Evolutionary conservation across 2,113 vertebrate genomes (phyloP).

Genomic region (Trematocara variabile): DNA sequence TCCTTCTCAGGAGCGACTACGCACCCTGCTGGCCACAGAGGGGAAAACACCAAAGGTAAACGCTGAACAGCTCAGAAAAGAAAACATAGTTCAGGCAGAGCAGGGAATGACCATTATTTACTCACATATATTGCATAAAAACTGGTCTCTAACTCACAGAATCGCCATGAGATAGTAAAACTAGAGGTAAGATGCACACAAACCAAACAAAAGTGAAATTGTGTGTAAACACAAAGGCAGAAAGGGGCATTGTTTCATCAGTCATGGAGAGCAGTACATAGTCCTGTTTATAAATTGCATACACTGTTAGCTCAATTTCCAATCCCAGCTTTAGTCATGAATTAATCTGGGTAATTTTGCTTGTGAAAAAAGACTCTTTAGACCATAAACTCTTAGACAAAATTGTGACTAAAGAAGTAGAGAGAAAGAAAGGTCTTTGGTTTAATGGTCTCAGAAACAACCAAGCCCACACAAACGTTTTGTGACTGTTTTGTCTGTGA

Average conservation of each 20-base stretch:
- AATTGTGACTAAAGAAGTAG: not conserved
- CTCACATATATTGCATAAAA: not conserved
- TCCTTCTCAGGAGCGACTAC: slow-evolving; percentile 90
- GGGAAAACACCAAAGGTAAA: slow-evolving; percentile 88
- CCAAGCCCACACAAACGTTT: not conserved
- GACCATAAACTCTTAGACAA: not conserved
- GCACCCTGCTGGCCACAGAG: slow-evolving; percentile 86
- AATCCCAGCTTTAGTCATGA: not conserved
- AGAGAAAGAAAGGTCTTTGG: not conserved
- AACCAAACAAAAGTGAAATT: not conserved
- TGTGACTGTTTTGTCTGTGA: not conserved
- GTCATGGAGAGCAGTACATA: not conserved
- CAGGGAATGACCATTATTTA: not conserved
- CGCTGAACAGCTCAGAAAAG: not conserved
- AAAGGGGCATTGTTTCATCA: not conserved
- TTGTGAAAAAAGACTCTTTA: not conserved
- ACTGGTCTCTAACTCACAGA: not conserved
- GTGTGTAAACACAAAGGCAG: not conserved
- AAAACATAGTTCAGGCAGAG: not conserved
- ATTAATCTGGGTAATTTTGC: not conserved
- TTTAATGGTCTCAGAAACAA: not conserved
- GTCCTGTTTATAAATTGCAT: not conserved
- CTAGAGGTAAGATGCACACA: not conserved
- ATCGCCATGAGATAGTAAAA: not conserved
- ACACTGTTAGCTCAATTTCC: not conserved